phyloP scores from a whole-genome alignment of 2,797 vertebrate genomes.

The Myotis pilosus region DNA sequence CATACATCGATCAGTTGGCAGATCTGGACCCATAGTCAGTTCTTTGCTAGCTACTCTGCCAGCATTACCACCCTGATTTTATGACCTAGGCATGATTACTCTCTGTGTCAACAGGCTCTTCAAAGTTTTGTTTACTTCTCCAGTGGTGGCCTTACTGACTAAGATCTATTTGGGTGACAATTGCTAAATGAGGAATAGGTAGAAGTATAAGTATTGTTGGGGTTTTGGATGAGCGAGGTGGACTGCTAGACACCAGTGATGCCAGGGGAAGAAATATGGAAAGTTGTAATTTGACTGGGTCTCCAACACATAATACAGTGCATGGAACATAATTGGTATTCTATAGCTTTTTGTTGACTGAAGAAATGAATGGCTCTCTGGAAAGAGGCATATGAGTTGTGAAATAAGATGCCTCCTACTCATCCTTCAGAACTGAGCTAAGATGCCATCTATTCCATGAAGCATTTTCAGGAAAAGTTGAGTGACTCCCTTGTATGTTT shows the following conservation, averaged over 20 bases:
- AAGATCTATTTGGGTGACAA: not conserved
- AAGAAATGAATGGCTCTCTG: constrained; percentile 21
- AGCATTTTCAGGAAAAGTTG: constrained; percentile 5
- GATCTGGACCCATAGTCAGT: not conserved
- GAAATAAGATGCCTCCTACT: constrained; percentile 18
- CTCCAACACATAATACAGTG: not conserved
- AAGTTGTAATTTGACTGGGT: constrained; percentile 38
- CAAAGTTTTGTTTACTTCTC: constrained; percentile 30
- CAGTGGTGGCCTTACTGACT: not conserved
- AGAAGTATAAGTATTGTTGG: not conserved
- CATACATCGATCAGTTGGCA: not conserved
- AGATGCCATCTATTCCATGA: not conserved
- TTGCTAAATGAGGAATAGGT: constrained; percentile 23
- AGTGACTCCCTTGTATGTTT: not conserved
- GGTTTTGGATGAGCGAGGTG: not conserved
- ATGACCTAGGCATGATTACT: not conserved
- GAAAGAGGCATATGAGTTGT: not conserved
- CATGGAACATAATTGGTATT: not conserved
- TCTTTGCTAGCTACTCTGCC: not conserved
- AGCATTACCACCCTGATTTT: not conserved
- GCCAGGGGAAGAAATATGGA: not conserved
- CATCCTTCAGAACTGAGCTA: constrained; percentile 5
- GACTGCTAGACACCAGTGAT: not conserved
- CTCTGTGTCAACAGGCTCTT: not conserved
- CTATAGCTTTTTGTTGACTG: constrained; percentile 1